Base-by-base conservation (phyloP, 2,888 invertebrate species). In the Cyaniris semiargus region DNA sequence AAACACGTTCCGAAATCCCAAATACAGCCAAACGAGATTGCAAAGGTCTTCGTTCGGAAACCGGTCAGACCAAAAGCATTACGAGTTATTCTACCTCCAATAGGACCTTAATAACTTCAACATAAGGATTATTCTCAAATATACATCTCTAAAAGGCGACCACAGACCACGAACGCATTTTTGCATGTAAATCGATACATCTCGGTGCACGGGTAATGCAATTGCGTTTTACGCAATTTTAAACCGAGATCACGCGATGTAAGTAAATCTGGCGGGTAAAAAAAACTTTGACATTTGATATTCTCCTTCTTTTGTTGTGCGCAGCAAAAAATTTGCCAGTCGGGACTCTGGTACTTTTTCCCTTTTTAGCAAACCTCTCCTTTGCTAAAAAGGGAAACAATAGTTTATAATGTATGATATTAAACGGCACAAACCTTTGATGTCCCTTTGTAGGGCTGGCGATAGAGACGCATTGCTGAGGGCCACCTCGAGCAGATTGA, bases 401-500 rank as follows among this genome's bases (percentile, higher is more conserved):
- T n/a, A n/a, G n/a, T n/a, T n/a, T n/a, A n/a, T n/a, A n/a, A n/a
- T n/a, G n/a, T n/a, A n/a, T n/a, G 15, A 27, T 75, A 27, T 15
- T 58, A 38, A 78, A 74, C 13, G 18, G 76, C 81, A 90, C 93
- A 89, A 85, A 96, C 96, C 96, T 95, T 95, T 93, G 79, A 95
- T 94, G 82, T 95, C 95, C 84, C 94, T 91, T 85, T 94, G 94
- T 84, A 95, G 91, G 72, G 93, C 89, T 71, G 94, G 85, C 79
- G 95, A 94, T 80, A 95, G 86, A 48, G 94, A 87, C 78, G 94
- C 93, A 81, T 93, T 88, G 78, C 95, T 95, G 82, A 96, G 87
- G 77, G 97, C 95, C 76, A 96, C 95, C 86, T 96, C 96, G 91
- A 98, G 95, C 85, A 97, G 96, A 86, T 96, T 96, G 85, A 98